These are phyloP conservation scores for Calidris pygmaea DNA, from an alignment of 2,113 vertebrate genomes.

Conservation along the genomic window DNA sequence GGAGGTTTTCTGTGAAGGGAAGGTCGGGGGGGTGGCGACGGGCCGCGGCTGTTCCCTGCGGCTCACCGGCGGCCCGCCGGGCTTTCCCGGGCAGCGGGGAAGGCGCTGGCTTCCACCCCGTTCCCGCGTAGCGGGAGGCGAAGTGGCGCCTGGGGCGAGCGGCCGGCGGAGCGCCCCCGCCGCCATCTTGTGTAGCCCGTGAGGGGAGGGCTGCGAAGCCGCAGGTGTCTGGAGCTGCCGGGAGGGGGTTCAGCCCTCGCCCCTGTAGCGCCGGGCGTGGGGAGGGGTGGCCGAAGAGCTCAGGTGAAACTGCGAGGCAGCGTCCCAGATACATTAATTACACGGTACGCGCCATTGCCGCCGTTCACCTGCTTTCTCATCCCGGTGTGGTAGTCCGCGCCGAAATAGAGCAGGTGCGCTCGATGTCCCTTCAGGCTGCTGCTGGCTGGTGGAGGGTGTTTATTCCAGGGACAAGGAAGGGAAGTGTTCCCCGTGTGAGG, in stretches of 20 bases:
- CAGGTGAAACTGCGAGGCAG: not conserved
- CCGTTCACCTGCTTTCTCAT: not conserved
- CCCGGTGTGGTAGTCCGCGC: not conserved
- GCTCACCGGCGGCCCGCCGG: not conserved
- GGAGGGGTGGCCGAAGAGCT: not conserved
- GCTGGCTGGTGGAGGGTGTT: not conserved
- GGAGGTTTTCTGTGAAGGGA: not conserved
- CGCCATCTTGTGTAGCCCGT: not conserved
- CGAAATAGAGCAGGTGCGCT: not conserved
- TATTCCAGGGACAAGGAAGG: not conserved
- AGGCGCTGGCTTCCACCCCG: fast-evolving
- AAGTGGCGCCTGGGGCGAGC: not conserved
- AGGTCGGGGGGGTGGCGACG: too few relatives aligned
- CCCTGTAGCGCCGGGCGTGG: not conserved
- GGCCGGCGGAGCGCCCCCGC: not conserved
- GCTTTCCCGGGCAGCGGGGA: not conserved
- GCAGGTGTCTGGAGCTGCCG: not conserved
- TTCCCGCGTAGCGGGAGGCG: fast-evolving
- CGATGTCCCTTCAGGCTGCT: not conserved
- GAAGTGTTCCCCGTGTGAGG: fast-evolving
- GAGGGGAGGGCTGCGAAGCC: fast-evolving
- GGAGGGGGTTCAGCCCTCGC: not conserved
- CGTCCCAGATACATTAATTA: not conserved
- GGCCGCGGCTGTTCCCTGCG: fast-evolving
- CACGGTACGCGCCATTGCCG: not conserved